Percentiles rank a stretch among this genome's conserved stretches.
Conservation (phyloP, 2,797 vertebrate species). For the Microtus agrestis region DNA sequence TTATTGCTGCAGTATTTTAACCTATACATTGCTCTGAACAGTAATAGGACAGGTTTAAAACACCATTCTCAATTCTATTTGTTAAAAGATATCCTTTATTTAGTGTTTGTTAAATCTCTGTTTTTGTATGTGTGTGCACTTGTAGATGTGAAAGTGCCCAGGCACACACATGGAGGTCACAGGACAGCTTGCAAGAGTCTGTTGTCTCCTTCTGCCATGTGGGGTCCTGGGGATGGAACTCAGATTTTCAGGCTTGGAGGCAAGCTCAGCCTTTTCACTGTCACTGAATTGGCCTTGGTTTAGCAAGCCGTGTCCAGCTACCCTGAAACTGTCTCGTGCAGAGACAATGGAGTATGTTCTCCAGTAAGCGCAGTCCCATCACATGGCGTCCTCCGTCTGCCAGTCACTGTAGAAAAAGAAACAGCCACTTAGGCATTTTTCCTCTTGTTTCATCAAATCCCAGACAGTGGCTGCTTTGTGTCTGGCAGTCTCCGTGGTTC, state of each 20-base stretch:
- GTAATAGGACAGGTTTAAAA: conserved; percentile 82
- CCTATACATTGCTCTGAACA: conserved; percentile 83
- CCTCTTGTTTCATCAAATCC: conserved; percentile 79
- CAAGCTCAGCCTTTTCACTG: not conserved
- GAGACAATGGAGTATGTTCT: conserved; percentile 55
- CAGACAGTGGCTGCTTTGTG: conserved; percentile 79
- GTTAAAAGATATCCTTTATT: conserved; percentile 80
- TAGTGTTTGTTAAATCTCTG: too few species aligned
- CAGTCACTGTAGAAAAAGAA: not conserved
- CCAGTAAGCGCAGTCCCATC: conserved; percentile 70
- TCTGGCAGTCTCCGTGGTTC: conserved; percentile 76
- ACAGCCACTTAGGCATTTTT: conserved; percentile 73
- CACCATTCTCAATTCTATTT: conserved; percentile 82
- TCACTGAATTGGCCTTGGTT: conserved; percentile 80
- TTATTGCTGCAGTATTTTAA: conserved; percentile 83
- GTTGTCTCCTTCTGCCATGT: not conserved
- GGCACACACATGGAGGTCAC: not conserved
- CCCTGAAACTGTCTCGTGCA: conserved; percentile 68
- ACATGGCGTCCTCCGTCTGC: conserved; percentile 40
- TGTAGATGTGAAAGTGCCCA: too few species aligned
- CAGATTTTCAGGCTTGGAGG: not conserved
- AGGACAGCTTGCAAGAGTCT: not conserved
- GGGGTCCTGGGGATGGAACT: not conserved
- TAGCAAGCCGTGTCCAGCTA: conserved; percentile 78
- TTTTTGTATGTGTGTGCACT: not conserved